phyloP scores from a whole-genome alignment of 2,888 invertebrate genomes.

The Thecocarcelia acutangulata region DNA sequence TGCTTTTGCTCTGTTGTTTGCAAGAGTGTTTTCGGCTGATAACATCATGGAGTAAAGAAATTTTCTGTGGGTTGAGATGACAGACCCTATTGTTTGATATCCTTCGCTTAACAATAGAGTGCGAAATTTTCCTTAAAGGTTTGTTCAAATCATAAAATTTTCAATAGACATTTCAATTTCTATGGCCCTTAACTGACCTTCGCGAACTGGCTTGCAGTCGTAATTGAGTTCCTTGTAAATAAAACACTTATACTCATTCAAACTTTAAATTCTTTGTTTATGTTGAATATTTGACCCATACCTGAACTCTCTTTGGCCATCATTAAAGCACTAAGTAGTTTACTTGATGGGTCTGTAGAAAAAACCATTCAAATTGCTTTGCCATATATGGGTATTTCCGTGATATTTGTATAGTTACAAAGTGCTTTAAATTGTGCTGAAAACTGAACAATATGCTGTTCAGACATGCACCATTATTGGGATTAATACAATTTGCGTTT shows the following conservation, averaged over 20 bases:
- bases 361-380: not conserved
- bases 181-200: constrained; percentile 52
- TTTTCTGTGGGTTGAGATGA: not conserved
- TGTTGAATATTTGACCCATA: constrained; percentile 7
- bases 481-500: too few relatives aligned
- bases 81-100: constrained; percentile 35
- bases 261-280: not conserved
- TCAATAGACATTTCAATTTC: constrained; percentile 51
- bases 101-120: constrained; percentile 64
- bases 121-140: constrained; percentile 68
- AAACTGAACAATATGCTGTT: too few relatives aligned
- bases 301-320: constrained; percentile 69
- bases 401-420: too few relatives aligned
- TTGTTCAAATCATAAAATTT: constrained; percentile 45
- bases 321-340: constrained; percentile 76
- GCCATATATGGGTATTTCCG: constrained; percentile 31
- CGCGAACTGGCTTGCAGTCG: constrained; percentile 1
- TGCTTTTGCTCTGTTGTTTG: constrained; percentile 49
- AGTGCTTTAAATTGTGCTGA: too few relatives aligned
- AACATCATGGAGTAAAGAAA: constrained; percentile 19
- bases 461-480: too few relatives aligned
- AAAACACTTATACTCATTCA: constrained; percentile 18
- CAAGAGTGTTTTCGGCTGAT: constrained; percentile 42
- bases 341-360: constrained; percentile 72
- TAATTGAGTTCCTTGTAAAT: constrained; percentile 11